Percentiles rank a stretch among this genome's conserved stretches.
phyloP scores from a whole-genome alignment of 1,140 invertebrate genomes.

The Drosophila orosa region DNA sequence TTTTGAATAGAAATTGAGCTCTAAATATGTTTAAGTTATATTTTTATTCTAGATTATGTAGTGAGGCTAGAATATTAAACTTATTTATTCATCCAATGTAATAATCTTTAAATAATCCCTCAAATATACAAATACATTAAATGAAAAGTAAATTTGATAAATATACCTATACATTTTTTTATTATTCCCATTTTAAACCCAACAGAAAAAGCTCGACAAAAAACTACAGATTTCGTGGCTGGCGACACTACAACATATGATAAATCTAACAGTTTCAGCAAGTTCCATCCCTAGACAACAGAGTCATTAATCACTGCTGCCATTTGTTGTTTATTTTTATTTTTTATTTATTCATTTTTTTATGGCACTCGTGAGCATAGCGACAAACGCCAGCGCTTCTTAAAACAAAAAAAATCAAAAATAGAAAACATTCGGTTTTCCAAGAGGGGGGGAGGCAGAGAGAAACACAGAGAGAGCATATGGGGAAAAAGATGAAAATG shows the following conservation, averaged over 20 bases:
- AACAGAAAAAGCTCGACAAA: neutral
- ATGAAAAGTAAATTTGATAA: neutral
- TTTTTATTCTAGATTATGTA: neutral
- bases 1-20: neutral
- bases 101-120: no score
- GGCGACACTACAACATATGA: conserved; percentile 14
- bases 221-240: neutral
- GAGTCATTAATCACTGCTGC: conserved; percentile 64
- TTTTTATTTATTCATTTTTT: conserved; percentile 56
- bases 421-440: conserved; percentile 28
- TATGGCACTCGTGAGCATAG: conserved; percentile 52
- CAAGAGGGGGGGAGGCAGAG: conserved; percentile 7
- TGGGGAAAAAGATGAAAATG: conserved; percentile 6
- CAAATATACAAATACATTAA: neutral
- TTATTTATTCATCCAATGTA: no score
- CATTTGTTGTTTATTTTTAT: conserved; percentile 67
- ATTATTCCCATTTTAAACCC: neutral
- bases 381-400: conserved; percentile 49
- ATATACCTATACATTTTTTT: neutral
- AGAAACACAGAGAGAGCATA: neutral
- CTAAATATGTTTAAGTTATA: neutral
- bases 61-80: no score
- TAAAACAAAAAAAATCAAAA: conserved; percentile 40
- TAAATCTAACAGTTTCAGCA: conserved; percentile 29
- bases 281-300: conserved; percentile 43